Percentiles rank a stretch among this genome's conserved stretches.
Conservation (phyloP, 2,797 vertebrate genomes). For the Eutrigla gurnardus region DNA sequence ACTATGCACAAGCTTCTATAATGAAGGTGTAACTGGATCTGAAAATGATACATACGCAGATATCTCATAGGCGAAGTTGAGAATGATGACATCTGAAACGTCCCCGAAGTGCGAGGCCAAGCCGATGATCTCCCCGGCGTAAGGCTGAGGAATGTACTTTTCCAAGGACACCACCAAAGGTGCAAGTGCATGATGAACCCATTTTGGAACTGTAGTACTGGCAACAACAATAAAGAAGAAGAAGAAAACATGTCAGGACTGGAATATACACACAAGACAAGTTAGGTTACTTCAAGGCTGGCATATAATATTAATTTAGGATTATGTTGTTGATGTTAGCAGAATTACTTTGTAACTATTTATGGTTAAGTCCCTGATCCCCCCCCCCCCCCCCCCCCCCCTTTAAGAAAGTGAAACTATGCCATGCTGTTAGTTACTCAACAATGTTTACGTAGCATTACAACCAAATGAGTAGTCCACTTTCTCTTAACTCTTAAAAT, state of each 20-base stretch:
- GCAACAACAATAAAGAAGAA: slow-evolving; percentile 36
- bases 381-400: too few relatives aligned
- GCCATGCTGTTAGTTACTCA: too few relatives aligned
- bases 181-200: slow-evolving; percentile 85
- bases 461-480: not conserved
- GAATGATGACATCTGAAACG: slow-evolving; percentile 86
- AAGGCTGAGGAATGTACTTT: slow-evolving; percentile 86
- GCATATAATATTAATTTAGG: not conserved
- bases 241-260: not conserved
- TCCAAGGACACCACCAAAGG: slow-evolving; percentile 79
- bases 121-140: slow-evolving; percentile 88
- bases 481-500: not conserved
- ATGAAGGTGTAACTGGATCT: not conserved
- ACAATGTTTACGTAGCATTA: not conserved
- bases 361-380: not conserved
- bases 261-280: not conserved
- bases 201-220: slow-evolving; percentile 87
- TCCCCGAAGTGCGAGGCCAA: slow-evolving; percentile 78
- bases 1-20: not conserved
- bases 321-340: not conserved
- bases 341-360: not conserved
- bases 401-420: not conserved
- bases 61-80: slow-evolving; percentile 94
- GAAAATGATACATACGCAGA: slow-evolving; percentile 86
- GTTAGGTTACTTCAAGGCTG: not conserved